Evolutionary conservation across 2,797 vertebrate genomes (phyloP), one percentile per base, ranked within the genome.

Genomic region (Ibycter americanus): DNA sequence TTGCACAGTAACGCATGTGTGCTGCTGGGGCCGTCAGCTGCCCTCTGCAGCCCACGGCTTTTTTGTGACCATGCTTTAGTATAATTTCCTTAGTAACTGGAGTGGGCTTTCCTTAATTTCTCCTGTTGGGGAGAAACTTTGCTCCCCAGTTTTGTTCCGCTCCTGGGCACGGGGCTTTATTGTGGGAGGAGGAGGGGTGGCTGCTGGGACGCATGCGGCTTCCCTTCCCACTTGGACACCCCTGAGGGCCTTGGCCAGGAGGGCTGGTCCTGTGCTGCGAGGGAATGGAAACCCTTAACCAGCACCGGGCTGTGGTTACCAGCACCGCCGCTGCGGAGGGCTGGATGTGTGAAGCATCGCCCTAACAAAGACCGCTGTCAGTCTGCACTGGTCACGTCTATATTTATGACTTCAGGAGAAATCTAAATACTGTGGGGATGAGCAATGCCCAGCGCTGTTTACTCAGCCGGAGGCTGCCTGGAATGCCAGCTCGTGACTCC

Each of bases 271-370:
- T 19, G 29, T 17, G 49, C 76, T 11, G 1, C 2, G 18, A 5
- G 59, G 52, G 59, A 44, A 16, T 27, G 46, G 44, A 34, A 19
- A 6, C 40, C 52, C n/a, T 21, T 5, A 0, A 3, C 17, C 4
- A 5, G 52, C 42, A 12, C 6, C 15, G 6, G 42, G 42, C 31
- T 3, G 36, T 3, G 47, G 47, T 29, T 7, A 14, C 34, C 4
- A 7, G 2, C 9, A 1, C 5, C 0, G 12, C 34, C 4, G 11
- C 10, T 2, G n/a, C 2, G 11, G 8, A 47, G 44, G 34, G 9
- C 34, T 2, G 6, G 4, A 2, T 5, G 16, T 9, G 29, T 1
- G 18, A 26, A 32, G 47, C 2, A 2, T 23, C 31, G 23, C 38
- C 46, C 17, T 23, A 11, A 15, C 71, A 7, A 6, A 31, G 46